Base-by-base conservation (phyloP, 2,888 invertebrate species). In the Pollenia amentaria region DNA sequence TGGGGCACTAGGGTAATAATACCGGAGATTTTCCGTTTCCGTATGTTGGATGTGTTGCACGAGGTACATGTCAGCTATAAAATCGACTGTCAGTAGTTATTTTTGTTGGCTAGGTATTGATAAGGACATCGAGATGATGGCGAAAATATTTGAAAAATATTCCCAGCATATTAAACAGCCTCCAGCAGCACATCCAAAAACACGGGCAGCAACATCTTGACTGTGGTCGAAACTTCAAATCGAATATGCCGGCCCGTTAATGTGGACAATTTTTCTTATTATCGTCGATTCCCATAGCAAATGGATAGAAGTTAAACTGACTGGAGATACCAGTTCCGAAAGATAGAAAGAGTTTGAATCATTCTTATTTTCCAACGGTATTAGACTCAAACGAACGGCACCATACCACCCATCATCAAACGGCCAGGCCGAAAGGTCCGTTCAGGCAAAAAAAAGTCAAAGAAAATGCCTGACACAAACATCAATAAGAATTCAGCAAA, bases 191-290 rank as follows among this genome's bases (percentile, higher is more conserved):
- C 9, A n/a, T 10, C 44, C 51, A 16, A 67, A 67, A 55, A 69
- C 77, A 38, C 81, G 84, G 75, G 60, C 78, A 16, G 18, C 75
- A 67, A 69, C 75, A n/a, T 38, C 16, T 14, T 76, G 62, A 40
- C 69, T 79, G 0, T 80, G 79, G 83, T 55, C 77, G n/a, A 53
- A 79, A 18, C 44, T 80, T 14, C 87, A 87, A 16, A 84, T 88
- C 12, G 85, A 88, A n/a, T 88, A 87, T 53, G 82, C 88, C 8
- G 86, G 86, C 57, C 86, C 84, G 16, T 84, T 87, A 53, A 69
- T 81, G 46, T 84, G 65, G 16, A 84, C 57, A 44, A 48, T 65
- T 48, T 85, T 88, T 67, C 55, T 88, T 9, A 79, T 88, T 8
- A 75, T 85, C 1, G 72, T 85, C 9, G 86, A 85, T 16, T 75